Percentiles rank a stretch among this genome's conserved stretches.
Conservation (phyloP, 1,140 invertebrate genomes). For the Pissodes strobi region DNA sequence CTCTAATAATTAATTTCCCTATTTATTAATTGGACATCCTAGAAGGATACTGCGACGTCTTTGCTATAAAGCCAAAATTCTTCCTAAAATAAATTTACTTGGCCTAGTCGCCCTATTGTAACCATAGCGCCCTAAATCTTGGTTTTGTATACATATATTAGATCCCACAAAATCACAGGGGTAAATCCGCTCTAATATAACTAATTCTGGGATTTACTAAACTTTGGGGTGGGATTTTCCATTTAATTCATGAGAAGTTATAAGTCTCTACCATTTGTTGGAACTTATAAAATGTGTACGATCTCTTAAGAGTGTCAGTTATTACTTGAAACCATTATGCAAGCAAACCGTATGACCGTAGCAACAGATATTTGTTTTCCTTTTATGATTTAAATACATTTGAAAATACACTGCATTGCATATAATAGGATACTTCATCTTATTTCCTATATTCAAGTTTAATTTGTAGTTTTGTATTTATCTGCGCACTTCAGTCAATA, state of each 20-base stretch:
- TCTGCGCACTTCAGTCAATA: too few relatives aligned
- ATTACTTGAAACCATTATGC: too few relatives aligned
- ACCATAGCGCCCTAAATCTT: neutral
- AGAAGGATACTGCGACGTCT: neutral
- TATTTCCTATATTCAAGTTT: too few relatives aligned
- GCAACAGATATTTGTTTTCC: too few relatives aligned
- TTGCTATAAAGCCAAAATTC: neutral
- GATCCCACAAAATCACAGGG: slow-evolving; percentile 5
- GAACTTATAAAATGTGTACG: too few relatives aligned
- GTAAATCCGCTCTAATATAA: slow-evolving; percentile 4
- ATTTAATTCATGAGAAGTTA: neutral
- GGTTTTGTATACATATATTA: slow-evolving; percentile 11
- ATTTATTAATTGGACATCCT: neutral
- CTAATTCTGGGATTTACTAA: slow-evolving; percentile 6
- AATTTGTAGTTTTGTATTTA: too few relatives aligned
- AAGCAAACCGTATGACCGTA: too few relatives aligned
- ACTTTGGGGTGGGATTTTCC: neutral
- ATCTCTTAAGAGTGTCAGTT: too few relatives aligned
- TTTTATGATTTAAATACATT: too few relatives aligned
- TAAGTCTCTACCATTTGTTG: too few relatives aligned
- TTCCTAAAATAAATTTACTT: slow-evolving; percentile 4
- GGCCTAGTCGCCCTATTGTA: neutral
- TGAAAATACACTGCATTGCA: too few relatives aligned
- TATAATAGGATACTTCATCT: too few relatives aligned
- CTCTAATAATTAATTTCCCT: neutral